Conservation (phyloP, 2,888 invertebrate genomes). For the Eupeodes luniger region DNA sequence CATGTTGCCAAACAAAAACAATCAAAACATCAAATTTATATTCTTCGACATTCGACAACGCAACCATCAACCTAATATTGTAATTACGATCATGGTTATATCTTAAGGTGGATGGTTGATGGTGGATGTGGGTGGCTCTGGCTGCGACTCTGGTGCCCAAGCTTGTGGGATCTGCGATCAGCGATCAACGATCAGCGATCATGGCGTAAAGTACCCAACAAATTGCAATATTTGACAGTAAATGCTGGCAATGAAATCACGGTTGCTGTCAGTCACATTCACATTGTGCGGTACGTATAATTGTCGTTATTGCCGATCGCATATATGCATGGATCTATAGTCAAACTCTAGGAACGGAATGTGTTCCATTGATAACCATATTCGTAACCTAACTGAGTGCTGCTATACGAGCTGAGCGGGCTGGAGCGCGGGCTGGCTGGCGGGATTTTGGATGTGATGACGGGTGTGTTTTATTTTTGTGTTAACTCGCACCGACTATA, state of each 20-base stretch:
- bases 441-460: constrained; percentile 25
- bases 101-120: constrained; percentile 22
- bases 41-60: constrained; percentile 43
- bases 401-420: constrained; percentile 31
- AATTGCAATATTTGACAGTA: constrained; percentile 71
- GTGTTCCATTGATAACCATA: background rate
- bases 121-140: constrained; percentile 68
- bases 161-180: constrained; percentile 23
- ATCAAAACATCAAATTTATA: constrained; percentile 52
- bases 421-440: background rate
- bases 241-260: constrained; percentile 69
- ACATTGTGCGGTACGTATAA: background rate
- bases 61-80: constrained; percentile 57
- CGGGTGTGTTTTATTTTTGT: constrained; percentile 53
- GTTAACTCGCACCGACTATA: constrained; percentile 29
- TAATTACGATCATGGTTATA: constrained; percentile 64
- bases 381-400: background rate
- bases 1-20: constrained; percentile 2
- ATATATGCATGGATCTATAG: background rate
- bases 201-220: constrained; percentile 54
- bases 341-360: constrained; percentile 12
- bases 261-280: constrained; percentile 53
- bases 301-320: constrained; percentile 37
- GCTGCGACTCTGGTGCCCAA: too few species aligned
- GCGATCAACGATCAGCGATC: constrained; percentile 35